Percentiles rank a stretch among this genome's conserved stretches.
Conservation (phyloP, 2,797 vertebrate species). For the Carcharodon carcharias region DNA sequence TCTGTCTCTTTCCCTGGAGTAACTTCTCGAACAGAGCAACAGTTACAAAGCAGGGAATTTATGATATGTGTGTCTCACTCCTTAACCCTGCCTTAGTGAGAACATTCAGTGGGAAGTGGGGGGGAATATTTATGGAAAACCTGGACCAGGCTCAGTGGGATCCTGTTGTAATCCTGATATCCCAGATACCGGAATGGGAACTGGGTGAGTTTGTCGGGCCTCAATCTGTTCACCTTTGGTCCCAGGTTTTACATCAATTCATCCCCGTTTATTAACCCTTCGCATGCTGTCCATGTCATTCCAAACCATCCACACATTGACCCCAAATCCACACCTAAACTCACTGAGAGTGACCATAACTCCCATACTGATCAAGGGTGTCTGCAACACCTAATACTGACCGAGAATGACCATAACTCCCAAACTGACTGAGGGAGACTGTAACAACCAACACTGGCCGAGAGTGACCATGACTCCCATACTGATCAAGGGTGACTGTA, state of each 20-base stretch:
- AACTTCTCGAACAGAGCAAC: neutral
- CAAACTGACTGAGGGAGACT: too few species aligned
- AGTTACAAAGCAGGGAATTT: neutral
- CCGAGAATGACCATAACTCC: too few species aligned
- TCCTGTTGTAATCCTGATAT: neutral
- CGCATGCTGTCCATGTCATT: constrained; percentile 58
- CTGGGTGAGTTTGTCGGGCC: neutral
- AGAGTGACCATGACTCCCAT: too few species aligned
- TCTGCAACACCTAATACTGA: neutral
- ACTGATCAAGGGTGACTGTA: too few species aligned
- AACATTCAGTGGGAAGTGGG: neutral
- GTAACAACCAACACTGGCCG: too few species aligned
- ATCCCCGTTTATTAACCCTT: neutral
- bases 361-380: neutral
- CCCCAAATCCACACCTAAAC: neutral
- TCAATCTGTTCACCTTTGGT: neutral
- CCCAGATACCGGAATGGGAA: neutral
- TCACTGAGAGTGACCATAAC: neutral
- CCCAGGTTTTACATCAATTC: neutral
- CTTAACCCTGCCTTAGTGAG: neutral
- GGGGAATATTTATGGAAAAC: neutral
- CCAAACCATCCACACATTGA: constrained; percentile 54
- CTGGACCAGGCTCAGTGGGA: neutral
- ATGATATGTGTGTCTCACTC: neutral
- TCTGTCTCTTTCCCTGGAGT: too few species aligned